Conservation (phyloP, 92 coral and sea anemone genomes). For the Porites divaricata region DNA sequence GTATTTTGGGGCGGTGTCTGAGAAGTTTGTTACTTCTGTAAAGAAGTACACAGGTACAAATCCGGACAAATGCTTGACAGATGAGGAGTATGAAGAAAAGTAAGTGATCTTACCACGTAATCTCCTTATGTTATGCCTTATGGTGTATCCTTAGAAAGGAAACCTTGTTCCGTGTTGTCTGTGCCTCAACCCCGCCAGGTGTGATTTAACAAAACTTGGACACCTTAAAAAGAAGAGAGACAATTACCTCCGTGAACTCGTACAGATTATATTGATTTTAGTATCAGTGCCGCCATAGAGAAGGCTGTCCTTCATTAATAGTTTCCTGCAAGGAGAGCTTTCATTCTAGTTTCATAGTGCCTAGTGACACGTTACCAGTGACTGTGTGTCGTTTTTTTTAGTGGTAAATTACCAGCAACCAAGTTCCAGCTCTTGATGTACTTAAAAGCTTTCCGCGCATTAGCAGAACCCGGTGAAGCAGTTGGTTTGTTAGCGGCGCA, state of each 20-base stretch:
- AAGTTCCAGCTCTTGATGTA: conserved; percentile 80
- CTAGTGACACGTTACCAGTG: neutral
- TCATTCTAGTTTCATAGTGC: too few species aligned
- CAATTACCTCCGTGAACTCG: too few species aligned
- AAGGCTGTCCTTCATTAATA: too few species aligned
- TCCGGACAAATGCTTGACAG: conserved; percentile 80
- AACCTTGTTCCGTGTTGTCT: too few species aligned
- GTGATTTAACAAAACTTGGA: too few species aligned
- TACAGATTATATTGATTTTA: too few species aligned
- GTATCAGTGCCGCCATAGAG: too few species aligned
- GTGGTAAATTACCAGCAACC: conserved; percentile 67
- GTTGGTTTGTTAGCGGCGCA: conserved; percentile 95
- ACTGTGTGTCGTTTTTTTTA: conserved; percentile 18
- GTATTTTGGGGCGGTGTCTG: conserved; percentile 89
- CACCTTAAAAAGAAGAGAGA: too few species aligned
- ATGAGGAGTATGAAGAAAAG: conserved; percentile 49
- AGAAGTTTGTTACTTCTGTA: conserved; percentile 66
- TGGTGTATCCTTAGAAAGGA: too few species aligned
- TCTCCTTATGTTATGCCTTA: too few species aligned
- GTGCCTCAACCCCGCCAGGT: too few species aligned
- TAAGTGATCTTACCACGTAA: conserved; percentile 1
- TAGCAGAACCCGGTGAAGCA: conserved; percentile 98
- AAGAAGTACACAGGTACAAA: conserved; percentile 69
- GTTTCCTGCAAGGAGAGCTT: too few species aligned
- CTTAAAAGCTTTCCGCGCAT: conserved; percentile 83